Evolutionary conservation across 1,140 invertebrate genomes (phyloP), one percentile per base, ranked within the genome.

Genomic region (Melanaphis sacchari): DNA sequence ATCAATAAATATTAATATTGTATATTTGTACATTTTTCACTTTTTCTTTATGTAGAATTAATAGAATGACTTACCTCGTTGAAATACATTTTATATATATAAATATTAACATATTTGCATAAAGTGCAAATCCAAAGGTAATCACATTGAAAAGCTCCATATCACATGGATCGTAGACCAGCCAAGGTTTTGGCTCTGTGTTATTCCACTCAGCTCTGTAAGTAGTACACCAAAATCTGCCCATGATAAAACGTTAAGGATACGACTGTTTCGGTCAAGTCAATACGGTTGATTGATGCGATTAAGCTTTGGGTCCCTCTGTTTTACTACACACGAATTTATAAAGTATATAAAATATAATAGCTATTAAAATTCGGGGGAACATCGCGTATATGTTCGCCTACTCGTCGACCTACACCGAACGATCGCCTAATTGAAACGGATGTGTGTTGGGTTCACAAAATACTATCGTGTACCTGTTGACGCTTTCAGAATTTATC

Each of bases 321-420:
- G 81, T 85, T 93, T 85, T n/a, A 31, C 46, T 31, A 24, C 46
- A 40, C 81, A 41, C 81, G 76, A 85, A 84, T 93, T 93, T 84
- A 93, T 84, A 24, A 84, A 91, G 26, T 81, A 46, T 52, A 52
- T 36, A 46, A 38, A 52, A 41, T 91, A 84, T 49, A 46, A 76
- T 81, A 76, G 11, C 59, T 92, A 85, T 54, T 46, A 54, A 84
- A 93, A 93, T 85, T 85, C 81, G 91, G 91, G 91, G 81, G 91
- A 38, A 84, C 91, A 40, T 76, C 11, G 31, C 31, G 15, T n/a
- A 81, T 38, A 38, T 38, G 81, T 82, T 92, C 91, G 91, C 91
- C 81, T 93, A 52, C 91, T 93, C 91, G 91, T 54, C 91, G 24
- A 31, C 91, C 91, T 92, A 92, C 91, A 82, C 91, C 43, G 41